A percentile compares a stretch with the other conserved stretches of the same genome.
Evolutionary conservation across 2,113 vertebrate species (phyloP).

Genomic region (Phoxinus phoxinus): DNA sequence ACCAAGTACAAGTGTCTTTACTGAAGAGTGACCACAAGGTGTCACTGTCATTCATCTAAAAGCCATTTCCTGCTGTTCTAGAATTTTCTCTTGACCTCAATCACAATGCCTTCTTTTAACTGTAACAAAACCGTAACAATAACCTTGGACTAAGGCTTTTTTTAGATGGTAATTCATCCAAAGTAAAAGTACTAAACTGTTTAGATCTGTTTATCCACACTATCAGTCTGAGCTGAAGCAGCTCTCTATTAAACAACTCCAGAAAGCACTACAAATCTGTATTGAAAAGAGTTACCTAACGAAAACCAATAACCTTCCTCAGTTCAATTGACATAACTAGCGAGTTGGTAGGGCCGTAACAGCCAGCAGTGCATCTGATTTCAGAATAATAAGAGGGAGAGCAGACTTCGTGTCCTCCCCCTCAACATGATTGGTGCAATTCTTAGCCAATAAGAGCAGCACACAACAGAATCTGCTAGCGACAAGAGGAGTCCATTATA

Average conservation of each 20-base stretch:
- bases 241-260: neutral
- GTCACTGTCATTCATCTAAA: conserved; percentile 64
- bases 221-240: conserved; percentile 32
- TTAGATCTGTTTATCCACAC: conserved; percentile 27
- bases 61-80: conserved; percentile 60
- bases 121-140: conserved; percentile 1
- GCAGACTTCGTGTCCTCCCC: conserved; percentile 69
- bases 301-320: conserved; percentile 9
- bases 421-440: conserved; percentile 68
- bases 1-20: conserved; percentile 30
- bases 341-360: neutral
- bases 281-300: conserved; percentile 1
- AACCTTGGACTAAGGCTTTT: neutral
- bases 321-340: conserved; percentile 11
- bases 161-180: neutral
- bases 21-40: conserved; percentile 70
- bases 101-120: conserved; percentile 26
- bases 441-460: conserved; percentile 69
- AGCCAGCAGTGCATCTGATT: conserved; percentile 44
- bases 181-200: conserved; percentile 1
- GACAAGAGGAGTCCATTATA: conserved; percentile 70
- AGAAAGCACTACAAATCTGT: neutral
- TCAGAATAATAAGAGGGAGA: conserved; percentile 39
- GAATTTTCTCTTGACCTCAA: conserved; percentile 63
- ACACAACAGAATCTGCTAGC: conserved; percentile 64